A percentile compares a stretch with the other conserved stretches of the same genome.
Conservation (phyloP, 1,140 invertebrate species). For the Brachystomella parvula region DNA sequence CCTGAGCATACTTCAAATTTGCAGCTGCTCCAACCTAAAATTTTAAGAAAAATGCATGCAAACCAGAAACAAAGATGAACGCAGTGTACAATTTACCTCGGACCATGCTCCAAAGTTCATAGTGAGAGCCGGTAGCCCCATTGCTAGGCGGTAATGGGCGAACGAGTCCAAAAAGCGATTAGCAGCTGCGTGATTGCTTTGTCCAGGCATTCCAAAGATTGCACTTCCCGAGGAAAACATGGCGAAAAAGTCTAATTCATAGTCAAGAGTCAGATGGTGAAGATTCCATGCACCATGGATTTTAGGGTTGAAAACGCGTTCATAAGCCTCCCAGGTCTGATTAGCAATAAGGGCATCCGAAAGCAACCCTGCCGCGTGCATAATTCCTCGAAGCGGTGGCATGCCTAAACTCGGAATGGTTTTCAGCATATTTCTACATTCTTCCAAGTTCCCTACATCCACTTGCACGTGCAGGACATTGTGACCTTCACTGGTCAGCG, state of each 20-base stretch:
- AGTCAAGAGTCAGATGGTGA: slow-evolving; percentile 11
- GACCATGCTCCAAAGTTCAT: slow-evolving; percentile 1
- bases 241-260: slow-evolving; percentile 16
- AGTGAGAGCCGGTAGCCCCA: background rate
- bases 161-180: slow-evolving; percentile 9
- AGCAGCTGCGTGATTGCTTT: slow-evolving; percentile 5
- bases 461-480: background rate
- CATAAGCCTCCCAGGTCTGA: slow-evolving; percentile 18
- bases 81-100: background rate
- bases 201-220: no score
- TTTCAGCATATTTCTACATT: slow-evolving; percentile 14
- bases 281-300: slow-evolving; percentile 23
- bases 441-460: slow-evolving; percentile 14
- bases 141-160: background rate
- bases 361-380: slow-evolving; percentile 25
- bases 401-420: background rate
- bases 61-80: no score
- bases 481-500: background rate
- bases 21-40: background rate
- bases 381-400: slow-evolving; percentile 21
- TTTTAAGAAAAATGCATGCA: no score
- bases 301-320: slow-evolving; percentile 21
- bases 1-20: background rate
- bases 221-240: slow-evolving; percentile 13
- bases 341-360: slow-evolving; percentile 20